Percentiles rank a stretch among this genome's conserved stretches.
phyloP scores from a whole-genome alignment of 2,888 invertebrate species.

The Himalopsyche kuldschensis region DNA sequence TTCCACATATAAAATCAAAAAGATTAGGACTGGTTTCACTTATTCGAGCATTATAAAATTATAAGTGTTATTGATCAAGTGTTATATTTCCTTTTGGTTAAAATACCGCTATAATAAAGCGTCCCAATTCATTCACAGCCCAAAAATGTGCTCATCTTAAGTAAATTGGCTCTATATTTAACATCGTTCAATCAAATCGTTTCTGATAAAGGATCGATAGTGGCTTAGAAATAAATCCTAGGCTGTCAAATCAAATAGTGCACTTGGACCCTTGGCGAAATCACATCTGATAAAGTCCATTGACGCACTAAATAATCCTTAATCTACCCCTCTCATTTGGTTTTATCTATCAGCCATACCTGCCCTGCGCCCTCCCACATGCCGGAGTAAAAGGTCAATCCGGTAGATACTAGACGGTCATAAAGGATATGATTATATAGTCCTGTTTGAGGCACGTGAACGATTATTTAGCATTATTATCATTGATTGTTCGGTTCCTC shows the following conservation, averaged over 20 bases:
- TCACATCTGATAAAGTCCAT: not conserved
- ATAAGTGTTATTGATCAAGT: no score
- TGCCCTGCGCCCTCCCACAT: not conserved
- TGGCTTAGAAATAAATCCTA: not conserved
- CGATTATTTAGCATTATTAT: not conserved
- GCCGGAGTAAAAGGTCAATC: conserved; percentile 10
- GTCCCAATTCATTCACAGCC: no score
- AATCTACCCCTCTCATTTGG: not conserved
- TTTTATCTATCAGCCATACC: not conserved
- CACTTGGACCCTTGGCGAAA: not conserved
- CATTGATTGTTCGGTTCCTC: no score
- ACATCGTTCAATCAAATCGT: not conserved
- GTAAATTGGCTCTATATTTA: no score
- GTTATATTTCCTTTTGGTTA: no score
- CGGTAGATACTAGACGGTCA: conserved; percentile 6
- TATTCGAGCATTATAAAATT: no score
- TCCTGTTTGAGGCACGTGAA: not conserved
- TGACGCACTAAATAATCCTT: not conserved
- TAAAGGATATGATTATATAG: conserved; percentile 4
- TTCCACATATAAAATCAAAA: no score
- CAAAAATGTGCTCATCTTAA: no score
- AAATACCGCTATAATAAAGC: no score
- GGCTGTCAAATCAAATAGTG: not conserved
- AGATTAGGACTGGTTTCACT: no score
- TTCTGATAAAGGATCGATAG: not conserved